Evolutionary conservation across 2,797 vertebrate species (phyloP).

Genomic region (Parambassis ranga): DNA sequence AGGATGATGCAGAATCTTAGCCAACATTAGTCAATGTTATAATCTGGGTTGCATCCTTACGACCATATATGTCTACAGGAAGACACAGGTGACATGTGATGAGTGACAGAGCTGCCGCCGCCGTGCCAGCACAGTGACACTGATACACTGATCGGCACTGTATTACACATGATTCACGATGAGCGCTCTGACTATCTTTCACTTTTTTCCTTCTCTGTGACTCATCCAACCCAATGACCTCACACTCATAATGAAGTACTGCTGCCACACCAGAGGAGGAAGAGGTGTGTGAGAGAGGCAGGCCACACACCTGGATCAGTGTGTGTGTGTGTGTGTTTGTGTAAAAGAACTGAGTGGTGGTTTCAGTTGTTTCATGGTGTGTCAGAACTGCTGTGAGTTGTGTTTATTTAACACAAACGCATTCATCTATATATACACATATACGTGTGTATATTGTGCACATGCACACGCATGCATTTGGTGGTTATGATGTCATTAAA

Average conservation of each 20-base stretch:
- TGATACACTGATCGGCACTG: background rate
- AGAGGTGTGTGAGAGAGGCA: background rate
- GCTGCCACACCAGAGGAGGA: constrained; percentile 6
- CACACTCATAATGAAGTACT: constrained; percentile 14
- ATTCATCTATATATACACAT: constrained; percentile 3
- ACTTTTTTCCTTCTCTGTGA: constrained; percentile 6
- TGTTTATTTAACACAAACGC: constrained; percentile 32
- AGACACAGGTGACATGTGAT: background rate
- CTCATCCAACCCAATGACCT: constrained; percentile 28
- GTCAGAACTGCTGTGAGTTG: constrained; percentile 42
- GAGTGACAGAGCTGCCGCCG: background rate
- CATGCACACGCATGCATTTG: constrained; percentile 2
- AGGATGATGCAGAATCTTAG: constrained; percentile 15
- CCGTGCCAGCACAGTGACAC: background rate
- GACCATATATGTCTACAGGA: background rate
- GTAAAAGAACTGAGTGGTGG: background rate
- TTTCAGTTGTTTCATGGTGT: constrained; percentile 20
- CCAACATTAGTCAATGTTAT: constrained; percentile 13
- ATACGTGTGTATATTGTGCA: background rate
- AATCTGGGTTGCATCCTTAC: background rate
- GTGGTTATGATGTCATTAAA: background rate
- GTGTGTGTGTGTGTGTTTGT: background rate
- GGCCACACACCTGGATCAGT: constrained; percentile 7
- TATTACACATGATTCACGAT: constrained; percentile 19
- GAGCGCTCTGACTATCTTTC: background rate